Evolutionary conservation across 2,888 invertebrate species (phyloP).

Genomic region (Drosophila cracens): DNA sequence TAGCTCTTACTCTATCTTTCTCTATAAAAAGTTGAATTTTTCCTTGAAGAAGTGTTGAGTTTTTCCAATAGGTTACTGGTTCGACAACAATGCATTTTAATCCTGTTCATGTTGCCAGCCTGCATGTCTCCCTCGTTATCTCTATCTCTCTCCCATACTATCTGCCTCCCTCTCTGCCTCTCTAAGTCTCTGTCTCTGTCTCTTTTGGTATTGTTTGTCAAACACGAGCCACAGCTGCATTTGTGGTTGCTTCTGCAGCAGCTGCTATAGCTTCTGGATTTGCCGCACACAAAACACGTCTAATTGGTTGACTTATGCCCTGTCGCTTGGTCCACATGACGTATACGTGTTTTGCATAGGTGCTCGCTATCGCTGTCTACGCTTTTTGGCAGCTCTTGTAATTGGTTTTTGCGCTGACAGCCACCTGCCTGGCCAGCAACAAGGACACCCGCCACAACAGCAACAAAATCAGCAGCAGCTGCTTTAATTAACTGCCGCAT

Average conservation of each 20-base stretch:
- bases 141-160: background rate
- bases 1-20: background rate
- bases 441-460: conserved; percentile 14
- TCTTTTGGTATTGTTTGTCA: conserved; percentile 33
- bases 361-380: conserved; percentile 23
- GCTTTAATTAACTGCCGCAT: conserved; percentile 59
- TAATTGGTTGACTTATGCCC: conserved; percentile 73
- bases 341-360: conserved; percentile 77
- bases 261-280: background rate
- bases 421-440: conserved; percentile 20
- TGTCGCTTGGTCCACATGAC: conserved; percentile 53
- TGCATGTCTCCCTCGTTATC: background rate
- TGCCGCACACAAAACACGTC: conserved; percentile 45
- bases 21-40: background rate
- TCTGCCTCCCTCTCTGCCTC: background rate
- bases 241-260: conserved; percentile 9
- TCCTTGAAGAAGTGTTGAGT: background rate
- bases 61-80: background rate
- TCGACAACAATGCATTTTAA: conserved; percentile 17
- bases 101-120: background rate
- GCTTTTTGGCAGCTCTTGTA: conserved; percentile 68
- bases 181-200: background rate
- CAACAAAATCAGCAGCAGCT: conserved; percentile 16
- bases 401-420: conserved; percentile 64
- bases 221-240: conserved; percentile 40